A percentile compares a stretch with the other conserved stretches of the same genome.
Conservation (phyloP, 1,140 invertebrate species). For the Spodoptera litura region DNA sequence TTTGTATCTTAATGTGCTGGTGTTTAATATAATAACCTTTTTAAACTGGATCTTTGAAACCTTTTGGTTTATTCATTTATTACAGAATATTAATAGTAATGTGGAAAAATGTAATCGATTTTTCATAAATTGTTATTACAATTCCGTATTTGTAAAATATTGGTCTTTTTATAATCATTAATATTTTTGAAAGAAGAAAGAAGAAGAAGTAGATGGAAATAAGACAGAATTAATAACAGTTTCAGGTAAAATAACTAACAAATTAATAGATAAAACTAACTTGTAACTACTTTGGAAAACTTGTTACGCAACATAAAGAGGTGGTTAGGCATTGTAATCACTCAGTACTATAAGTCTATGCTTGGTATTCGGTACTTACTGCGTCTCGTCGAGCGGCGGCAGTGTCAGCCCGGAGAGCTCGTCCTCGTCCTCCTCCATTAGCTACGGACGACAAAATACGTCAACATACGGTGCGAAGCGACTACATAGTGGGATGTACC, state of each 20-base stretch:
- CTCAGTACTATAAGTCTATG: not conserved
- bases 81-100: too few species aligned
- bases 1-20: too few species aligned
- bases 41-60: too few species aligned
- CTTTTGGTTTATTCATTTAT: too few species aligned
- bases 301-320: slow-evolving; percentile 27
- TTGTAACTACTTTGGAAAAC: slow-evolving; percentile 44
- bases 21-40: too few species aligned
- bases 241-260: not conserved
- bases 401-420: slow-evolving; percentile 65
- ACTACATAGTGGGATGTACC: slow-evolving; percentile 58
- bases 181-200: not conserved
- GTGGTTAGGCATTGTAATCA: slow-evolving; percentile 36
- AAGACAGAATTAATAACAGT: not conserved
- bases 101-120: too few species aligned
- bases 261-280: slow-evolving; percentile 15
- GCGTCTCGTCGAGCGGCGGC: slow-evolving; percentile 69
- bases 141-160: too few species aligned
- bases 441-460: slow-evolving; percentile 70
- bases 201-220: not conserved
- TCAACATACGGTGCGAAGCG: slow-evolving; percentile 82
- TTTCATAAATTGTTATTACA: too few species aligned
- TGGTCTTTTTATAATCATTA: not conserved
- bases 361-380: slow-evolving; percentile 65
- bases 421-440: slow-evolving; percentile 74